Percentiles rank a stretch among this genome's conserved stretches.
phyloP scores from a whole-genome alignment of 2,888 invertebrate genomes.

The Oscheius onirici region DNA sequence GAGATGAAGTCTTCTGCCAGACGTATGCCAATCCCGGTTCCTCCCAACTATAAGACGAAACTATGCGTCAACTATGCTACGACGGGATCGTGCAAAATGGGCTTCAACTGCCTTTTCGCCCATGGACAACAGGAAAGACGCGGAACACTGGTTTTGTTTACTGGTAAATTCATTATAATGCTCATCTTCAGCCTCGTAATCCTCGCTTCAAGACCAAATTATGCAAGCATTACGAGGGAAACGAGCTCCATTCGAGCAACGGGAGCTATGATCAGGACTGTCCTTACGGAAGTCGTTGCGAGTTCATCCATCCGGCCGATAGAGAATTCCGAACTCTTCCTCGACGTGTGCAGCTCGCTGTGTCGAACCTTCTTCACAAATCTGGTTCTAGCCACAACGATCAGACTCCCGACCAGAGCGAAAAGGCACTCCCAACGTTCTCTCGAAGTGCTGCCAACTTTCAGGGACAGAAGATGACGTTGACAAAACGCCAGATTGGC shows the following conservation, averaged over 20 bases:
- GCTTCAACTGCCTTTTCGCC: constrained; percentile 50
- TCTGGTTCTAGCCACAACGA: no score
- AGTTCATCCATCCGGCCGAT: constrained; percentile 54
- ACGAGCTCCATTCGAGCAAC: constrained; percentile 16
- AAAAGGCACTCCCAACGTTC: no score
- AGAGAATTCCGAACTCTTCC: constrained; percentile 43
- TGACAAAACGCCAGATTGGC: no score
- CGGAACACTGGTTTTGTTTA: no score
- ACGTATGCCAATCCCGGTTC: no score
- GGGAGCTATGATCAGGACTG: constrained; percentile 21
- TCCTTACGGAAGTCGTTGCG: constrained; percentile 52
- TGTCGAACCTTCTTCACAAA: no score
- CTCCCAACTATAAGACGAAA: constrained; percentile 52
- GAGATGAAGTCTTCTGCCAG: no score
- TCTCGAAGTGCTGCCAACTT: no score
- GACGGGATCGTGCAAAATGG: constrained; percentile 48
- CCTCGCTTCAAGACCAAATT: constrained; percentile 55
- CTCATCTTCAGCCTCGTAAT: constrained; percentile 39
- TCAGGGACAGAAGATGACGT: no score
- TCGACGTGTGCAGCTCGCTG: not conserved
- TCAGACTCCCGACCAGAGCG: no score
- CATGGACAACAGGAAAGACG: constrained; percentile 51
- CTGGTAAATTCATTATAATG: no score
- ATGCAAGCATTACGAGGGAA: constrained; percentile 54
- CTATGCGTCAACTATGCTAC: constrained; percentile 50